Percentiles rank a stretch among this genome's conserved stretches.
phyloP scores from a whole-genome alignment of 2,113 vertebrate species.

The Cryptomyrus ogoouensis region DNA sequence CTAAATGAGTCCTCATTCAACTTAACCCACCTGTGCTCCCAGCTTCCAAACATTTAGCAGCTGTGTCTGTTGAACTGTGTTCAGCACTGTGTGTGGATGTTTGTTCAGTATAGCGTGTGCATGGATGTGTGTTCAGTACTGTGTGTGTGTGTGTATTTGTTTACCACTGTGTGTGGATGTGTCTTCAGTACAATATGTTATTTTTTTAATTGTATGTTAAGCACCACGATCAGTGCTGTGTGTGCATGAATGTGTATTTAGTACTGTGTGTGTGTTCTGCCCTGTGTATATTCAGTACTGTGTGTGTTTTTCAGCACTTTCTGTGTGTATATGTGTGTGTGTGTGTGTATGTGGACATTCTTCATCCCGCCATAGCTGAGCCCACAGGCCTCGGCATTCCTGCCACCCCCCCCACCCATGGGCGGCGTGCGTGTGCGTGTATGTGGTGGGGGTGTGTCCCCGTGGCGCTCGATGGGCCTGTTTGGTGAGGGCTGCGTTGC shows the following conservation, averaged over 20 bases:
- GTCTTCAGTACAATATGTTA: background rate
- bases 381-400: background rate
- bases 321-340: slow-evolving; percentile 20
- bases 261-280: slow-evolving; percentile 6
- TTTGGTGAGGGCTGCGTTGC: slow-evolving; percentile 51
- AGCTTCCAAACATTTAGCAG: background rate
- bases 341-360: slow-evolving; percentile 14
- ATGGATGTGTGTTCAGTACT: too few species aligned
- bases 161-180: background rate
- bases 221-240: background rate
- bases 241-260: background rate
- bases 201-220: too few species aligned
- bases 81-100: slow-evolving; percentile 14
- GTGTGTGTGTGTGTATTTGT: background rate
- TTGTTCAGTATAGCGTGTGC: background rate
- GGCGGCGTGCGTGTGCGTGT: background rate
- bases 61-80: background rate
- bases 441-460: background rate
- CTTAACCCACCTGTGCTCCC: background rate
- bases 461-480: slow-evolving; percentile 4
- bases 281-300: background rate
- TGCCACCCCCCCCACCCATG: background rate
- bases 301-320: background rate
- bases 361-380: background rate
- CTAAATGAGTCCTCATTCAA: background rate